phyloP scores from a whole-genome alignment of 1,140 invertebrate genomes.

The Trachymyrmex cornetzi region DNA sequence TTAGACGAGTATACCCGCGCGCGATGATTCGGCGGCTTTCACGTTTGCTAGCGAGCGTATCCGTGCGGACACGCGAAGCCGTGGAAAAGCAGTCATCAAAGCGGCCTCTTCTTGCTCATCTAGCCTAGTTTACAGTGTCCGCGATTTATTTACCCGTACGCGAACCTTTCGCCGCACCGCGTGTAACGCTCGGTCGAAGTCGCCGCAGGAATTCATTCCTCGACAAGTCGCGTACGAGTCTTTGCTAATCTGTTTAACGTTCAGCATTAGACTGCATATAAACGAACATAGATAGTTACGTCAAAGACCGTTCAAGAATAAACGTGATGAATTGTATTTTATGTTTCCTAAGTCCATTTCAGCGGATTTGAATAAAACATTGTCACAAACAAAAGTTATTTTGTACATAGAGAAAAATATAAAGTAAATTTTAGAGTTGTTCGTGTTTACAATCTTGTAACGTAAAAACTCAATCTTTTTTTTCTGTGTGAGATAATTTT shows the following conservation, averaged over 20 bases:
- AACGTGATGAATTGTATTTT: neutral
- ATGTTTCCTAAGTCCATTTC: neutral
- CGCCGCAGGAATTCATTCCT: slow-evolving; percentile 36
- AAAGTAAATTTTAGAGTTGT: too few species aligned
- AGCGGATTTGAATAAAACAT: neutral
- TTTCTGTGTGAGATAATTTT: neutral
- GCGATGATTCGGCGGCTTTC: slow-evolving; percentile 65
- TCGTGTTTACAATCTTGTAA: too few species aligned
- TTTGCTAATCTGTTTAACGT: slow-evolving; percentile 32
- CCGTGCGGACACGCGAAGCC: slow-evolving; percentile 13
- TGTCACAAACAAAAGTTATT: neutral
- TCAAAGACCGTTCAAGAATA: neutral
- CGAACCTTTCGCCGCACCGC: neutral
- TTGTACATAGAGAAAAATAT: too few species aligned
- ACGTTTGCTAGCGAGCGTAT: slow-evolving; percentile 16
- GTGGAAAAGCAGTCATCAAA: slow-evolving; percentile 59
- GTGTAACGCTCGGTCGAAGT: slow-evolving; percentile 5
- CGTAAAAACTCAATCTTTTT: too few species aligned
- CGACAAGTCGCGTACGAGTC: slow-evolving; percentile 15
- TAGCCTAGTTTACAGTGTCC: slow-evolving; percentile 60
- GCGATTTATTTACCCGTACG: slow-evolving; percentile 46
- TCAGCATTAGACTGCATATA: neutral
- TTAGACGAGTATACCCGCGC: slow-evolving; percentile 55
- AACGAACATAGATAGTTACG: slow-evolving; percentile 1
- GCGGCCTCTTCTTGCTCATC: slow-evolving; percentile 45